These are phyloP conservation scores for Drosophila gaucha DNA, from an alignment of 2,888 invertebrate species.

Conservation along the genomic window DNA sequence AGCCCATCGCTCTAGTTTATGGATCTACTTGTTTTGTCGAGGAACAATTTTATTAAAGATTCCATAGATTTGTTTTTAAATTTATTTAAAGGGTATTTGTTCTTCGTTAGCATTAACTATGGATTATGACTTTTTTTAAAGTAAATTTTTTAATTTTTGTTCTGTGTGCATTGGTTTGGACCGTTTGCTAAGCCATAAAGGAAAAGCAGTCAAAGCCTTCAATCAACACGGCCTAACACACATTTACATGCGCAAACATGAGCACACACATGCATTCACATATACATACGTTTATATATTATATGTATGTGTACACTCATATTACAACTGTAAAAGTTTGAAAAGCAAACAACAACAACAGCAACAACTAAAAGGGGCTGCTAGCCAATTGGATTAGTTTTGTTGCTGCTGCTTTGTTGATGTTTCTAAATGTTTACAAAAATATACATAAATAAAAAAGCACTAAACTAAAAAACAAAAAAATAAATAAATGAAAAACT, in stretches of 20 bases:
- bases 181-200: constrained; percentile 31
- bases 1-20: too few relatives aligned
- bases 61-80: too few relatives aligned
- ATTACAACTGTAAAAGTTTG: constrained; percentile 37
- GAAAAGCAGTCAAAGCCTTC: constrained; percentile 31
- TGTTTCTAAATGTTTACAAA: constrained; percentile 67
- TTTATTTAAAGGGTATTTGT: constrained; percentile 2
- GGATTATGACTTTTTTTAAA: background rate
- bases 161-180: constrained; percentile 22
- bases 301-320: too few relatives aligned
- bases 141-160: constrained; percentile 10
- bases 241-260: constrained; percentile 8
- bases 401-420: constrained; percentile 26
- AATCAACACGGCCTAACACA: constrained; percentile 24
- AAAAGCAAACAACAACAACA: constrained; percentile 34
- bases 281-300: background rate
- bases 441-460: constrained; percentile 24
- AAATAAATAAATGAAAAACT: constrained; percentile 51
- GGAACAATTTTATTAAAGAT: too few relatives aligned
- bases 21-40: too few relatives aligned
- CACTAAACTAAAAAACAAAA: constrained; percentile 15
- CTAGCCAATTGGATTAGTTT: constrained; percentile 35
- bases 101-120: background rate
- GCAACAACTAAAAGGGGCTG: constrained; percentile 32
- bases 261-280: constrained; percentile 13